Evolutionary conservation across 2,797 vertebrate species (phyloP).

Genomic region (Lepus townsendii): DNA sequence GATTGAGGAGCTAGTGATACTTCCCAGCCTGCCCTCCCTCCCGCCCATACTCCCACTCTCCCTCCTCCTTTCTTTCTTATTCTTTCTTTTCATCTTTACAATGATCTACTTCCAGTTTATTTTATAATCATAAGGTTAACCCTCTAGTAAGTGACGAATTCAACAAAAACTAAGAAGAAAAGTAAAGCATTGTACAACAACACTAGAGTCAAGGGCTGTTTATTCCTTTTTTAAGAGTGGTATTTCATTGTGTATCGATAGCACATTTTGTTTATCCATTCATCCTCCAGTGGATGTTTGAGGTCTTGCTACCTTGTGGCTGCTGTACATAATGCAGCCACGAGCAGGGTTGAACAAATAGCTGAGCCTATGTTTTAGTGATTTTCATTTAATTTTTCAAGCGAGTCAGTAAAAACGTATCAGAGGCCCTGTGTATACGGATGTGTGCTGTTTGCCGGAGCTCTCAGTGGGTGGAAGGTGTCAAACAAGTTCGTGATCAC

Average conservation of each 20-base stretch:
- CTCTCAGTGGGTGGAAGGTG: neutral
- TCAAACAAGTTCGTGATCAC: neutral
- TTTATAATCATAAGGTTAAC: no score
- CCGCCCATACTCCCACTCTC: no score
- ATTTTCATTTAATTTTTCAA: constrained; percentile 15
- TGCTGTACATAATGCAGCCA: neutral
- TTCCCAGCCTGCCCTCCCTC: no score
- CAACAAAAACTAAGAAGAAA: no score
- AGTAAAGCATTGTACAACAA: no score
- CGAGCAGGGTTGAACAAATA: neutral
- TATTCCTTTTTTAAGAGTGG: neutral
- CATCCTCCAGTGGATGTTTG: neutral
- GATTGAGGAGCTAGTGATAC: no score
- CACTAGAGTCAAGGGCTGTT: no score
- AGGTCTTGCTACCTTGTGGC: neutral
- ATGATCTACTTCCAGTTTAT: no score
- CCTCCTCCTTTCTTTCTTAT: no score
- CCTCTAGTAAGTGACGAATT: no score
- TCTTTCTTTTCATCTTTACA: no score
- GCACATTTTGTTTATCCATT: neutral
- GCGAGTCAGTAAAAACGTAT: neutral
- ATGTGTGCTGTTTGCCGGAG: neutral
- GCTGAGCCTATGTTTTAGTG: neutral
- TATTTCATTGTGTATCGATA: neutral
- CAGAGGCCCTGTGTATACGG: neutral